phyloP scores from a whole-genome alignment of 2,888 invertebrate genomes.

The Conomelus anceps region DNA sequence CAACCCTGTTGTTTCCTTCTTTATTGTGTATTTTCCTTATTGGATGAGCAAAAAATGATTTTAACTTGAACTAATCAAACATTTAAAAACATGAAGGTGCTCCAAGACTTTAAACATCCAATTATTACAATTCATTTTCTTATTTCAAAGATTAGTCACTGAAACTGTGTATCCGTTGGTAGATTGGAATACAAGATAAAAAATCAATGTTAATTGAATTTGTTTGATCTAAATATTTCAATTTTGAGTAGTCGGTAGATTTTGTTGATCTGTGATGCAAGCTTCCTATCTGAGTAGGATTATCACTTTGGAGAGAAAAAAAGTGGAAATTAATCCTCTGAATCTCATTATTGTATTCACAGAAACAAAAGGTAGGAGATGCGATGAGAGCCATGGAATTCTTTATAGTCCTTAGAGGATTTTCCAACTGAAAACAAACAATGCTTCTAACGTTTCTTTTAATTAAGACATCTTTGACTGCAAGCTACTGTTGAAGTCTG shows the following conservation, averaged over 20 bases:
- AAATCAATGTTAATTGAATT: background rate
- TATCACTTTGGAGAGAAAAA: background rate
- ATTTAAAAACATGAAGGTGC: too few relatives aligned
- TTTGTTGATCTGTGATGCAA: too few relatives aligned
- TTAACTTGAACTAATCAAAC: too few relatives aligned
- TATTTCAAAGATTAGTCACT: too few relatives aligned
- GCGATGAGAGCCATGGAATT: background rate
- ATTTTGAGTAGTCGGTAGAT: background rate
- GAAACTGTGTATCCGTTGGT: background rate
- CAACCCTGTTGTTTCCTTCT: too few relatives aligned
- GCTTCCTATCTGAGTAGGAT: background rate
- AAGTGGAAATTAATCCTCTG: background rate
- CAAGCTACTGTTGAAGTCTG: too few relatives aligned
- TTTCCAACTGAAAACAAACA: background rate
- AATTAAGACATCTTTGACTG: background rate
- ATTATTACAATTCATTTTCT: too few relatives aligned
- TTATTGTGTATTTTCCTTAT: too few relatives aligned
- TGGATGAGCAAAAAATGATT: too few relatives aligned
- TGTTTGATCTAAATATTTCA: background rate
- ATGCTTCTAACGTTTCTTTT: background rate
- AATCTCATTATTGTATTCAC: background rate
- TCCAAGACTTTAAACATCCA: too few relatives aligned
- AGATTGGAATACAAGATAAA: background rate
- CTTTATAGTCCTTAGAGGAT: background rate
- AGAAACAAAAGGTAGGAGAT: background rate